These are phyloP conservation scores for Epirrhoe alternata DNA, from an alignment of 2,888 invertebrate species.

Conservation along the genomic window DNA sequence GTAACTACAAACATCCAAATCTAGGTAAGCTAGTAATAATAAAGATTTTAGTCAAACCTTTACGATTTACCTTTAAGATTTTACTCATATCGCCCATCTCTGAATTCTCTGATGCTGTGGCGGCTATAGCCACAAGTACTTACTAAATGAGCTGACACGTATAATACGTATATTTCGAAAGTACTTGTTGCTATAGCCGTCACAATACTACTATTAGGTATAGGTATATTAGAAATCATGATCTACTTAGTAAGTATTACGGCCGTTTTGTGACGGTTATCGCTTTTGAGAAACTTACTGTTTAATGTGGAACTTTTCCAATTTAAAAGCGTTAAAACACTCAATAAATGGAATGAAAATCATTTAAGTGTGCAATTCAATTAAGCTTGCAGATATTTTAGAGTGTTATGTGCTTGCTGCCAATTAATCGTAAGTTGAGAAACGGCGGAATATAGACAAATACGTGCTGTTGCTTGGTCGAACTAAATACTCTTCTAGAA, in stretches of 20 bases:
- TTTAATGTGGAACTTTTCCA: constrained; percentile 23
- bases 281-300: neutral
- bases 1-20: neutral
- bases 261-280: neutral
- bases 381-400: neutral
- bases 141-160: too few species aligned
- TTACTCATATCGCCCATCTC: too few species aligned
- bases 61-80: too few species aligned
- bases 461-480: too few species aligned
- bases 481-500: too few species aligned
- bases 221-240: neutral
- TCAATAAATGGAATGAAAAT: constrained; percentile 45
- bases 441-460: neutral
- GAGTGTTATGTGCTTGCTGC: neutral
- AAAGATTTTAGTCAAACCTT: too few species aligned
- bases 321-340: constrained; percentile 27
- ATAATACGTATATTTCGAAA: too few species aligned
- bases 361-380: neutral
- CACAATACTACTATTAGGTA: too few species aligned
- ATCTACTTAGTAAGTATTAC: neutral
- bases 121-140: too few species aligned
- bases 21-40: too few species aligned
- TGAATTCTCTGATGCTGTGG: too few species aligned
- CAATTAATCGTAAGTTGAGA: neutral
- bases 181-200: too few species aligned